Evolutionary conservation across 2,888 invertebrate genomes (phyloP).

Genomic region (Drosophila colorata): DNA sequence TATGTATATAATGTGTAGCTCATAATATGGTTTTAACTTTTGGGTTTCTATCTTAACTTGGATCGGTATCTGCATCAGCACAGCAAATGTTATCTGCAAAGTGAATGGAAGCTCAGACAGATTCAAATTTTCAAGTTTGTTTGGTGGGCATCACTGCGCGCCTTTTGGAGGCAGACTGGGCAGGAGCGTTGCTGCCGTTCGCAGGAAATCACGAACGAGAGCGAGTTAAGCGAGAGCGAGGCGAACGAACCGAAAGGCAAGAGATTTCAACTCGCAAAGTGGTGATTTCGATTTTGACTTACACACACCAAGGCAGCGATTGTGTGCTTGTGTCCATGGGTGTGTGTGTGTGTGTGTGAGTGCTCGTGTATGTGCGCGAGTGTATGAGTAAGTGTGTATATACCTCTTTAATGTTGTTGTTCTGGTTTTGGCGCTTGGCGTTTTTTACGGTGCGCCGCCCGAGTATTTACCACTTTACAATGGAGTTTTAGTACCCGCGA

Average conservation of each 20-base stretch:
- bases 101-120: constrained; percentile 14
- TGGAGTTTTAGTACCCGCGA: constrained; percentile 82
- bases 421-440: constrained; percentile 79
- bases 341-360: constrained; percentile 18
- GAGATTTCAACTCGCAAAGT: constrained; percentile 77
- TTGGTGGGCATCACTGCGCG: constrained; percentile 8
- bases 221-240: constrained; percentile 58
- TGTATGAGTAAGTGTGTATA: constrained; percentile 35
- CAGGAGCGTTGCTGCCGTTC: constrained; percentile 4
- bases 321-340: constrained; percentile 23
- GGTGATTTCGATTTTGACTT: constrained; percentile 75
- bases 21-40: too few relatives aligned
- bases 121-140: constrained; percentile 51
- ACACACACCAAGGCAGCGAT: constrained; percentile 31
- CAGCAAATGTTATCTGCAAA: not conserved
- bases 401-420: constrained; percentile 76
- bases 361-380: constrained; percentile 15
- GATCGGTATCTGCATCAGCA: too few relatives aligned
- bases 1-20: too few relatives aligned
- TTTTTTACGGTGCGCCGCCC: constrained; percentile 81
- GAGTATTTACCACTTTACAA: constrained; percentile 82
- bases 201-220: constrained; percentile 63
- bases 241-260: constrained; percentile 57
- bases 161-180: not conserved
- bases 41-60: too few relatives aligned